Percentiles rank a stretch among this genome's conserved stretches.
phyloP scores from a whole-genome alignment of 2,797 vertebrate genomes.

The Lepus oiostolus region DNA sequence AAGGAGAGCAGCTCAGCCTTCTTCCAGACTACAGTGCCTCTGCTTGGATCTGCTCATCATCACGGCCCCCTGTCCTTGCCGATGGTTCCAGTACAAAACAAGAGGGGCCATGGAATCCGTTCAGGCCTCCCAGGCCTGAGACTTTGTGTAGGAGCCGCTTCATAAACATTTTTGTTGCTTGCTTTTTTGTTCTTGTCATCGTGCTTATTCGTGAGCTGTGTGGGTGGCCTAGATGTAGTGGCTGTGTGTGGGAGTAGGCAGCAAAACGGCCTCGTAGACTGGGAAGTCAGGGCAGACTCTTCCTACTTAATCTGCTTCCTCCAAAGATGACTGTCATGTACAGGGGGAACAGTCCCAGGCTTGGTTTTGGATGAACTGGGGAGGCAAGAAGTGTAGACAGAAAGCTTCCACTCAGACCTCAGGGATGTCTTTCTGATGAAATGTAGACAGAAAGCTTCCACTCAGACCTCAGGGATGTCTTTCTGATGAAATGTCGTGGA shows the following conservation, averaged over 20 bases:
- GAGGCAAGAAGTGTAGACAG: background rate
- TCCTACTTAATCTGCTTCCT: background rate
- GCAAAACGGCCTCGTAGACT: background rate
- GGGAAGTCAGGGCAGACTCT: background rate
- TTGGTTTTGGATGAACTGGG: background rate
- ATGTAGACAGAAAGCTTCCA: background rate
- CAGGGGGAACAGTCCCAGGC: background rate
- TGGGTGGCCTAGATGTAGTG: background rate
- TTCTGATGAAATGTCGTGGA: slow-evolving; percentile 41
- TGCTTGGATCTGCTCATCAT: background rate
- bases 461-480: background rate
- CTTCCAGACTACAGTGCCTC: background rate
- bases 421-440: background rate
- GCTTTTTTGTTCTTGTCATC: background rate
- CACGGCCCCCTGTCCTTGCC: background rate
- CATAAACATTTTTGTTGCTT: slow-evolving; percentile 20
- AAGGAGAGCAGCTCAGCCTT: background rate
- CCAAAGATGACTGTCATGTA: background rate
- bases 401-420: background rate
- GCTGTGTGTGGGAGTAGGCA: background rate
- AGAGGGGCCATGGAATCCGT: background rate
- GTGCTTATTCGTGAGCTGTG: background rate
- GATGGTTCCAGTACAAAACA: background rate
- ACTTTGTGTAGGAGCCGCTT: slow-evolving; percentile 9
- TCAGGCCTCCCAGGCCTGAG: background rate